Evolutionary conservation across 92 coral and sea anemone genomes (phyloP).

Genomic region (Hydrozoanthus gracilis): DNA sequence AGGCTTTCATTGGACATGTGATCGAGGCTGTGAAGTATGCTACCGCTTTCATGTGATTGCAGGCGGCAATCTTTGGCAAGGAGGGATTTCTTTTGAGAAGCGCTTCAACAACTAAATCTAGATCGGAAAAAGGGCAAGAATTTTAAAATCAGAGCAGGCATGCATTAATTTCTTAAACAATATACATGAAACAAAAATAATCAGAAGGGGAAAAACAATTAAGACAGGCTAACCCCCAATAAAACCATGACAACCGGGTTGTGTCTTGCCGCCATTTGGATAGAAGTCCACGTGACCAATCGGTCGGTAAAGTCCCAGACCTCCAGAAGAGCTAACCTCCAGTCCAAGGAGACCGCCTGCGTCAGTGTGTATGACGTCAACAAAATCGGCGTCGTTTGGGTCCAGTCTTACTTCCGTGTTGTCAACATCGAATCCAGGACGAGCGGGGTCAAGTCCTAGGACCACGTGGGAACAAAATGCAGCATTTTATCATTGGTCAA

Average conservation of each 20-base stretch:
- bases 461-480: not conserved
- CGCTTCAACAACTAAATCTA: slow-evolving; percentile 13
- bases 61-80: slow-evolving; percentile 68
- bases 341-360: slow-evolving; percentile 54
- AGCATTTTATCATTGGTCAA: not conserved
- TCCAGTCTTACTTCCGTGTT: slow-evolving; percentile 84
- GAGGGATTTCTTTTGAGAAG: slow-evolving; percentile 47
- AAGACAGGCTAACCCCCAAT: slow-evolving; percentile 41
- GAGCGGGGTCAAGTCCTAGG: slow-evolving; percentile 94
- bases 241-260: slow-evolving; percentile 87
- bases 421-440: slow-evolving; percentile 81
- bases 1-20: slow-evolving; percentile 78
- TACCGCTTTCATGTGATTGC: slow-evolving; percentile 94
- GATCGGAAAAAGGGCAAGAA: not conserved
- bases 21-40: slow-evolving; percentile 86
- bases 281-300: slow-evolving; percentile 97
- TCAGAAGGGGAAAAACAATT: not conserved
- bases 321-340: slow-evolving; percentile 49
- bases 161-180: not conserved
- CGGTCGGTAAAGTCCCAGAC: slow-evolving; percentile 81
- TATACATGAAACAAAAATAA: not conserved
- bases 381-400: slow-evolving; percentile 89
- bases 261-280: slow-evolving; percentile 93
- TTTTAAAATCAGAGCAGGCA: not conserved
- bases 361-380: slow-evolving; percentile 96